Conservation (phyloP, 2,797 vertebrate genomes). For the Schizothorax lantsangensis region DNA sequence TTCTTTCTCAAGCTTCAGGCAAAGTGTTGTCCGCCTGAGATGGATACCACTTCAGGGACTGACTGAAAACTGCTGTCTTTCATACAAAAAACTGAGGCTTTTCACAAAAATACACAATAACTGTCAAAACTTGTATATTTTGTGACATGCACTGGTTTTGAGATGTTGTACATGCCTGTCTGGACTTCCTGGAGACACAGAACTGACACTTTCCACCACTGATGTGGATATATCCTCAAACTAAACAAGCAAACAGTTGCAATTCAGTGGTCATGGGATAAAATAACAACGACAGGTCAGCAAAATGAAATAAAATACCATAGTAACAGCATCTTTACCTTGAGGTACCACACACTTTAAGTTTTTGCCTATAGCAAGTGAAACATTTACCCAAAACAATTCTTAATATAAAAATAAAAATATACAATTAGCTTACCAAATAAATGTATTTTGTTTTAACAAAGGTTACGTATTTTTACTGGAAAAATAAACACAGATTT, state of each 20-base stretch:
- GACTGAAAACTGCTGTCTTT: conserved; percentile 6
- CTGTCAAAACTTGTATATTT: conserved; percentile 17
- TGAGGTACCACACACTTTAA: not conserved
- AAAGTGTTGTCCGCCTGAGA: conserved; percentile 7
- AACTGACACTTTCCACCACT: conserved; percentile 5
- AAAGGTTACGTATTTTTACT: not conserved
- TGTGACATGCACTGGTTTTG: not conserved
- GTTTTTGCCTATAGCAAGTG: not conserved
- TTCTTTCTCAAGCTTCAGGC: conserved; percentile 53
- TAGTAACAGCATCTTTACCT: not conserved
- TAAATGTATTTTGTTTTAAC: not conserved
- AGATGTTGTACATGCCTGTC: not conserved
- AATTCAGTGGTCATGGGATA: not conserved
- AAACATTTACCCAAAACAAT: not conserved
- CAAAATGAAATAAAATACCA: not conserved
- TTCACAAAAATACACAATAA: conserved; percentile 14
- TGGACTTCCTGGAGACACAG: not conserved
- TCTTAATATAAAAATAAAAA: not conserved
- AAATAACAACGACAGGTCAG: not conserved
- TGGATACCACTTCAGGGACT: conserved; percentile 22
- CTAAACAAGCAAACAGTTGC: conserved; percentile 8
- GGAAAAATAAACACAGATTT: not conserved
- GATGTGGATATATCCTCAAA: conserved; percentile 22
- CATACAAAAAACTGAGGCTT: not conserved
- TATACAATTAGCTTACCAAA: not conserved